Evolutionary conservation across 2,888 invertebrate species (phyloP), one percentile per base, ranked within the genome.

Genomic region (Amiota minor): DNA sequence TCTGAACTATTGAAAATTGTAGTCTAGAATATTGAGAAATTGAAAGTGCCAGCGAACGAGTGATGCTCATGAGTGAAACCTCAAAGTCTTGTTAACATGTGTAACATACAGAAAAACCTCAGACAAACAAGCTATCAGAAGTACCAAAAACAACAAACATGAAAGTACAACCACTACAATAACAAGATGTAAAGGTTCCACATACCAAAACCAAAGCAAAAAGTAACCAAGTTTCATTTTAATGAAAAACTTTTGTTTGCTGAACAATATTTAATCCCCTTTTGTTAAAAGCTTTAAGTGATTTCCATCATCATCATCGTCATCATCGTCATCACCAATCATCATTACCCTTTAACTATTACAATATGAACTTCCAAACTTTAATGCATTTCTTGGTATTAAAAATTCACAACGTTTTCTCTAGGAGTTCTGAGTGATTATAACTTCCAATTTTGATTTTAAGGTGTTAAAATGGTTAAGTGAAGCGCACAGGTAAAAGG

Each of bases 241-340:
- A 85, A 84, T 84, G 84, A 84, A 79, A 85, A 85, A 85, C 82
- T 84, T 84, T 83, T 83, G 85, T 80, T 79, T 77, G 18, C 46
- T 18, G 16, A 16, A 75, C 77, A 79, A 75, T 76, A 77, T 80
- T 75, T 16, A 70, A 73, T 53, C 69, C 49, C 69, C 68, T 72
- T 72, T 50, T 53, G 20, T 61, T 35, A 68, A 56, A 23, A 47
- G 20, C 53, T 9, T 46, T 10, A 53, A 64, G 8, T 70, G 59
- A 56, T 61, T 70, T 46, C 46, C 50, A 49, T 49, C 12, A 23
- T 23, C 23, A 11, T 16, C 70, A 16, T 70, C 70, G 10, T 70
- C 49, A 14, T 70, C n/a, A 35, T 9, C 35, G 35, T n/a, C 53
- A n/a, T 50, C 53, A n/a, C 53, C 53, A n/a, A 50, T n/a, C n/a